Evolutionary conservation across 2,888 invertebrate genomes (phyloP).

Genomic region (Merodon equestris): DNA sequence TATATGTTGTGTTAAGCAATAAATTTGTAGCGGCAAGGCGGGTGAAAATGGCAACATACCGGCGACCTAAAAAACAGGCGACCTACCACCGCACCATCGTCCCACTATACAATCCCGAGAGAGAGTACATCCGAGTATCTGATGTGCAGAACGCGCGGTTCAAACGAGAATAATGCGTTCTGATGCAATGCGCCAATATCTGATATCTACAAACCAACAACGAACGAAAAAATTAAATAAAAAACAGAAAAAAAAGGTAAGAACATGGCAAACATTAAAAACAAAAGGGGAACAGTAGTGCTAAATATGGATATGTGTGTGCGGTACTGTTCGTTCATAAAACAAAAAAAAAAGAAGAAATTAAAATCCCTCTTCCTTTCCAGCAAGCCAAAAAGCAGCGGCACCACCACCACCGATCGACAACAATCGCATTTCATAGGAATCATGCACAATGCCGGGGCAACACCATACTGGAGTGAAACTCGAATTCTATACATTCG

Average conservation of each 20-base stretch:
- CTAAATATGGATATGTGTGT: slow-evolving; percentile 8
- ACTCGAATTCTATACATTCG: slow-evolving; percentile 16
- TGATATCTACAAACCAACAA: slow-evolving; percentile 17
- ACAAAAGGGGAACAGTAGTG: slow-evolving; percentile 13
- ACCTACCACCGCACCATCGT: slow-evolving; percentile 10
- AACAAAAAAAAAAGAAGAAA: neutral
- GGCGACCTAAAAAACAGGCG: slow-evolving; percentile 42
- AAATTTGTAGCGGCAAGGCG: slow-evolving; percentile 19
- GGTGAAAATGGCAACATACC: slow-evolving; percentile 4
- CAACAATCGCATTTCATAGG: slow-evolving; percentile 13
- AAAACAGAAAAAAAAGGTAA: neutral
- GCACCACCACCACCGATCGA: neutral
- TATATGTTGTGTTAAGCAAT: slow-evolving; percentile 15
- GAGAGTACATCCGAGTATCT: slow-evolving; percentile 11
- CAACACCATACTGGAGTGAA: slow-evolving; percentile 1
- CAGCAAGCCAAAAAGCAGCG: neutral
- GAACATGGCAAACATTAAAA: neutral
- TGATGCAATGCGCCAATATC: slow-evolving; percentile 52
- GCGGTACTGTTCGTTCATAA: neutral
- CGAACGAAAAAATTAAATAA: too few species aligned
- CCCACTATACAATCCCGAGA: neutral
- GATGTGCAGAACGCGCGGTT: neutral
- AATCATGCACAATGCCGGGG: slow-evolving; percentile 5
- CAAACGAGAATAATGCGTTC: slow-evolving; percentile 31
- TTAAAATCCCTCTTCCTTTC: too few species aligned